Base-by-base conservation (phyloP, 1,140 invertebrate species). In the Cotesia chilonis region DNA sequence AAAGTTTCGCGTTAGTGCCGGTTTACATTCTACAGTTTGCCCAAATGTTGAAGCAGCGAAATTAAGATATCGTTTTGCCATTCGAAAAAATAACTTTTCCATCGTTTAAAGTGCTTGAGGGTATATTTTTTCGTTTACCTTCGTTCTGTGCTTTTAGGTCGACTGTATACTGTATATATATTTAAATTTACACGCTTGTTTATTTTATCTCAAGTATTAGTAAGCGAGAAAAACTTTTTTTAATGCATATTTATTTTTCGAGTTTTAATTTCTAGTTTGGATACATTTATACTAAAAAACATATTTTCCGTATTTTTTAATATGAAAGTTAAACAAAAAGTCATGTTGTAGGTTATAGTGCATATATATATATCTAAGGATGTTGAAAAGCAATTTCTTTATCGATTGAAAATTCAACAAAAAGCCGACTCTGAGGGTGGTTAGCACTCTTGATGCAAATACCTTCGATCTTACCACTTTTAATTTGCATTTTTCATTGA, bases 41-140 rank as follows among this genome's bases (percentile, higher is more conserved):
- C 47, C 64, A 63, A 37, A 52, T 71, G 76, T 78, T 76, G 77
- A 79, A 80, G 77, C 77, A 75, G 77, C 74, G 73, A 78, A 82
- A 81, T 80, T 81, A 82, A 81, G 79, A 82, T 81, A 81, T 80
- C 77, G 78, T 78, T 76, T 78, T 78, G 74, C 79, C 80, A 81
- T 79, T 82, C 75, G 72, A 76, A 81, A 82, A 78, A 78, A 78
- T 77, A 80, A 80, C 78, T 80, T 80, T 76, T 76, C 52, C 37
- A 59, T 57, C 57, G 38, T 52, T n/a, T 14, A 67, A 67, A 71
- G 70, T 67, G 64, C 70, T 67, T 65, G 20, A 41, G 64, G 70
- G 52, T 71, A 51, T 68, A 65, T 75, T 71, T 71, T 68, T 63
- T 75, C 68, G 60, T 68, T 71, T 72, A 35, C 54, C 54, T 61